These are phyloP conservation scores for Andrena chrysosceles DNA, from an alignment of 2,888 invertebrate species.

Conservation along the genomic window DNA sequence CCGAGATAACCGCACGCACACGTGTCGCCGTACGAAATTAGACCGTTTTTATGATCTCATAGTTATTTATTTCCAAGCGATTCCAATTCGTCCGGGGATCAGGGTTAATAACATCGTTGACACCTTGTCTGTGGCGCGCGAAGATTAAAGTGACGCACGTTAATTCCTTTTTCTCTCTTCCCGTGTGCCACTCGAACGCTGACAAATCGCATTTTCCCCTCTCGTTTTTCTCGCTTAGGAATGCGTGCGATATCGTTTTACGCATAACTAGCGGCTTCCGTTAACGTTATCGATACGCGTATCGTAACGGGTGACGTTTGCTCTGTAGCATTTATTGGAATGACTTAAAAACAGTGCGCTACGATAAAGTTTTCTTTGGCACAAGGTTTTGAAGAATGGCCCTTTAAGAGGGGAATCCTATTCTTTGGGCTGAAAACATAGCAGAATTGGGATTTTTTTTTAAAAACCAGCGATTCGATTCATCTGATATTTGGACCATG, in stretches of 20 bases:
- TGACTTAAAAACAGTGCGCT: not conserved
- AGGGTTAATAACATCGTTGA: conserved; percentile 60
- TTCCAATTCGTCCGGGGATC: conserved; percentile 35
- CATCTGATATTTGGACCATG: too few species aligned
- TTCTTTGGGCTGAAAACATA: too few species aligned
- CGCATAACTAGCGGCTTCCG: conserved; percentile 33
- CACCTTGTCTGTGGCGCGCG: conserved; percentile 12
- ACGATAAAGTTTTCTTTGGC: too few species aligned
- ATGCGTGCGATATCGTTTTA: conserved; percentile 40
- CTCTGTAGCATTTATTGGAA: not conserved
- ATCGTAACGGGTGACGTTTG: conserved; percentile 14
- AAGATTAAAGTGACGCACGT: conserved; percentile 12
- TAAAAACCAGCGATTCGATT: too few species aligned
- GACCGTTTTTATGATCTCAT: conserved; percentile 45
- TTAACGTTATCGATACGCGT: conserved; percentile 27
- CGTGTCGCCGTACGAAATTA: conserved; percentile 38
- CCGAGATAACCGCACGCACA: not conserved
- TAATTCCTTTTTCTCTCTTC: not conserved
- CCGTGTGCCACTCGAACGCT: too few species aligned
- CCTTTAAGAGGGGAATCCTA: too few species aligned
- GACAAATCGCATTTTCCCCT: not conserved
- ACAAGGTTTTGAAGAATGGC: too few species aligned
- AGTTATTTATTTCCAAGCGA: conserved; percentile 47
- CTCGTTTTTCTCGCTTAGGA: not conserved
- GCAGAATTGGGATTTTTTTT: too few species aligned